Base-by-base conservation (phyloP, 2,888 invertebrate genomes). In the Lasioglossum lativentre region DNA sequence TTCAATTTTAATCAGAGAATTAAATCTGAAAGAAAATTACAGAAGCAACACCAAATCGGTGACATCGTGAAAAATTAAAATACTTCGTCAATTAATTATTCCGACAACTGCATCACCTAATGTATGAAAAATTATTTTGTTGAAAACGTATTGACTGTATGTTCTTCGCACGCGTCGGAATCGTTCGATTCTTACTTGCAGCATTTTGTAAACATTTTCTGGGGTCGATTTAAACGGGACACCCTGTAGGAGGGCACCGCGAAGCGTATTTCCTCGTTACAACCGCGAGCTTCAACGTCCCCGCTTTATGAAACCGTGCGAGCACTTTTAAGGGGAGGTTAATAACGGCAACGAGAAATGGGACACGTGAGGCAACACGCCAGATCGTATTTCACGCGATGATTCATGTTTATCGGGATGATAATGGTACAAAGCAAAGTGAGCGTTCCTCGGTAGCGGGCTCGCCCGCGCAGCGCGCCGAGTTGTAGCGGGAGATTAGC, bases 311-410 rank as follows among this genome's bases (percentile, higher is more conserved):
- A 40, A 38, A 68, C 68, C 19, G 19, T 59, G 59, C 23, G 38
- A 34, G 38, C 23, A 38, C 23, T 38, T 68, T 68, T 68, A 68
- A 68, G 40, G 23, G 38, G 23, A 42, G n/a, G 4, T 42, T 42
- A 71, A 71, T 42, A 71, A 71, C 40, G 12, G 42, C 40, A n/a
- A 27, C 40, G 42, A 27, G 42, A 42, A 71, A 42, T 42, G n/a
- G 16, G 40, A 42, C 42, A 71, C 40, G 70, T 23, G 40, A 71
- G 6, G 70, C 40, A 27, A n/a, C 70, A 16, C 16, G 40, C 27
- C 27, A 6, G n/a, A 16, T 42, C 40, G 27, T 71, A 71, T 71
- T 71, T 71, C 70, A 71, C 72, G 30, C 72, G 72, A 73, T 73
- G 47, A 73, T 72, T 27, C 45, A 72, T 30, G 14, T 72, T 72